Evolutionary conservation across 2,888 invertebrate species (phyloP), one percentile per base, ranked within the genome.

Genomic region (Amblyteles armatorius): DNA sequence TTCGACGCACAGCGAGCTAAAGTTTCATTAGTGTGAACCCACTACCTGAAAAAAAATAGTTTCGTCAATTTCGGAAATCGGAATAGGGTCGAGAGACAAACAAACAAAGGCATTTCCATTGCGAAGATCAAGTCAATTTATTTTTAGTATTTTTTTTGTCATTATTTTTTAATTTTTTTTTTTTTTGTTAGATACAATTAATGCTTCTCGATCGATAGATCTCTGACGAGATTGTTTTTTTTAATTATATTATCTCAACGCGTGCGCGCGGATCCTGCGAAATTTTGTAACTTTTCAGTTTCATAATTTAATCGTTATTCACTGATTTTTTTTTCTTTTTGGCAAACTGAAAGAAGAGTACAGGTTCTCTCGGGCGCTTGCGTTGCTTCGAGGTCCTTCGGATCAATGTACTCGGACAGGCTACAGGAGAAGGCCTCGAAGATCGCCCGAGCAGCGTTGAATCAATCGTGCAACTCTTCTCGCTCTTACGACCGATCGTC

Each of bases 121-220:
- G 88, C 87, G 89, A 88, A 89, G 90, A 91, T 89, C 87, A 88
- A 89, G 83, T 88, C 85, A 90, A 88, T 87, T 90, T 90, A 90
- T 74, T 81, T 78, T 52, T 71, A 79, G 69, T 81, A 55, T 77
- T 19, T 69, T 55, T 55, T 55, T 22, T 22, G 55, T 55, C 55
- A 57, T 36, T 36, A 33, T 65, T 65, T 33, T 36, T 89, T 89
- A n/a, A 60, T 65, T 76, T 78, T 48, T 36, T 57, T 16, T 71
- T 86, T 85, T 82, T 82, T 84, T 72, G 65, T 86, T 84, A 84
- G 82, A 86, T 89, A 88, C 89, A 89, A 88, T 88, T 82, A 86
- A 77, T 55, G 63, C 36, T 36, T 65, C 48, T 87, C 87, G 86
- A 86, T 87, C 83, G 87, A 86, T 88, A 69, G 79, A 85, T 80